phyloP scores from a whole-genome alignment of 2,888 invertebrate genomes.

The Latrodectus hesperus region DNA sequence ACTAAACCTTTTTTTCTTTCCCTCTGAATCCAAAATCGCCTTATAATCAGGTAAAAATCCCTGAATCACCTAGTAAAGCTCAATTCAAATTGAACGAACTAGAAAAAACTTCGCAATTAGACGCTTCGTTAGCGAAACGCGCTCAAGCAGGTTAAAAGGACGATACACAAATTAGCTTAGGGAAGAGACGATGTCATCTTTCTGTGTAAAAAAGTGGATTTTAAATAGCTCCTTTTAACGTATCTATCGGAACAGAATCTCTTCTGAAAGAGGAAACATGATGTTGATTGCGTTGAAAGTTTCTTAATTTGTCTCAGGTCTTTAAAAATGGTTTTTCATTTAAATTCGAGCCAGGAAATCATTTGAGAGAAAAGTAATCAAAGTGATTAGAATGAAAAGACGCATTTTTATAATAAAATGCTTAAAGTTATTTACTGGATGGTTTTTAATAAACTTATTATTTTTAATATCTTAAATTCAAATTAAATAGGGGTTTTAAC shows the following conservation, averaged over 20 bases:
- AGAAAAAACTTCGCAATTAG: conserved; percentile 20
- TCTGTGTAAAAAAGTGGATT: neutral
- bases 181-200: neutral
- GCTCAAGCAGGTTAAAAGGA: conserved; percentile 1
- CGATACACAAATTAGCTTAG: conserved; percentile 27
- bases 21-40: neutral
- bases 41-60: neutral
- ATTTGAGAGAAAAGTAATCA: too few relatives aligned
- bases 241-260: neutral
- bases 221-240: neutral
- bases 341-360: too few relatives aligned
- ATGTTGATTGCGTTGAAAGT: conserved; percentile 45
- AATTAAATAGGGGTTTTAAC: too few relatives aligned
- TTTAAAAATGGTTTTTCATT: conserved; percentile 10
- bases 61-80: neutral
- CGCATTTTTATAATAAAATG: too few relatives aligned
- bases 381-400: too few relatives aligned
- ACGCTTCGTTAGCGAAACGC: conserved; percentile 30
- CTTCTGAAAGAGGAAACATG: conserved; percentile 17
- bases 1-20: neutral
- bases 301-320: conserved; percentile 40
- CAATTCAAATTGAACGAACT: neutral
- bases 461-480: too few relatives aligned
- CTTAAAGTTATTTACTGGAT: too few relatives aligned
- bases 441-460: too few relatives aligned